Percentiles rank a stretch among this genome's conserved stretches.
These are phyloP conservation scores for Ceryle rudis DNA, from an alignment of 2,797 vertebrate species.

Conservation along the genomic window DNA sequence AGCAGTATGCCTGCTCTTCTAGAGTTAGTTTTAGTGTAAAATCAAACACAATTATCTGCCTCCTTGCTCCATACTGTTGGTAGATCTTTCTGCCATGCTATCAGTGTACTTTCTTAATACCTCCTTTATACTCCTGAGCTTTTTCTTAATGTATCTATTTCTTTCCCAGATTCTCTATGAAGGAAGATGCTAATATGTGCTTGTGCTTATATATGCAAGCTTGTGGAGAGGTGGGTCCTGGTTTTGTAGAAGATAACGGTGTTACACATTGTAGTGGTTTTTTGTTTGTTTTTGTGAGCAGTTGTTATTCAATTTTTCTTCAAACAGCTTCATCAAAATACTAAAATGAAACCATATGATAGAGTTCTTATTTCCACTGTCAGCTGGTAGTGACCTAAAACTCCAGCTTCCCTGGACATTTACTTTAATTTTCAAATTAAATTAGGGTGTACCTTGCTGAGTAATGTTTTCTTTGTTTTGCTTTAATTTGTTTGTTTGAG, in stretches of 20 bases:
- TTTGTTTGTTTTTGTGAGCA: not conserved
- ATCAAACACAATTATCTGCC: not conserved
- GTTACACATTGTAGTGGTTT: not conserved
- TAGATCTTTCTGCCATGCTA: not conserved
- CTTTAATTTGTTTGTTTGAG: not conserved
- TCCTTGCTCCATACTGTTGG: not conserved
- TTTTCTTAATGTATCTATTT: not conserved
- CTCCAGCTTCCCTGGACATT: not conserved
- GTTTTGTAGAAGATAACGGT: not conserved
- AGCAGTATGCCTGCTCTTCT: not conserved
- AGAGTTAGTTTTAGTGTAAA: not conserved
- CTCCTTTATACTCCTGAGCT: not conserved
- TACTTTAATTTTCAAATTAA: not conserved
- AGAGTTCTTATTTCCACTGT: no score
- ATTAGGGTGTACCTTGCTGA: not conserved
- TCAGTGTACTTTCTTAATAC: not conserved
- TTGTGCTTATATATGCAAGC: not conserved
- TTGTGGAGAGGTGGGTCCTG: not conserved
- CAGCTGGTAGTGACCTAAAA: not conserved
- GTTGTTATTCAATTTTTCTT: no score
- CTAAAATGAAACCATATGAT: no score
- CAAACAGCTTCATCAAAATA: no score
- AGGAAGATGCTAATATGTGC: not conserved
- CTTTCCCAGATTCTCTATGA: not conserved
- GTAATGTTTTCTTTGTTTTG: not conserved